phyloP scores from a whole-genome alignment of 1,140 invertebrate genomes.

The Sinonovacula constricta region DNA sequence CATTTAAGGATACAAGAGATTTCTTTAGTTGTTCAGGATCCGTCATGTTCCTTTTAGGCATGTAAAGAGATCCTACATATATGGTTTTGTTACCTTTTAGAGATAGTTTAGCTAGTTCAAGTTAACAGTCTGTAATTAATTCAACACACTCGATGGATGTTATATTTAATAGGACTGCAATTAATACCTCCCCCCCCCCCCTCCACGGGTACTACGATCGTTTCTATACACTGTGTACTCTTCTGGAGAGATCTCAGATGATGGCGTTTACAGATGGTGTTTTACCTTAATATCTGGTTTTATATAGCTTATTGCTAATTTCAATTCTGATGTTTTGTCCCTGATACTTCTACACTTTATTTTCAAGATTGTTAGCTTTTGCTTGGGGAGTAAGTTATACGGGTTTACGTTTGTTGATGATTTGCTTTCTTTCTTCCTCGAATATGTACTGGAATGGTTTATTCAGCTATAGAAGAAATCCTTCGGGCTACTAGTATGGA shows the following conservation, averaged over 20 bases:
- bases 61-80: constrained; percentile 1
- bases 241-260: constrained; percentile 3
- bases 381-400: too few species aligned
- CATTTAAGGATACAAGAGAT: background rate
- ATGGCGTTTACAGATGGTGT: constrained; percentile 6
- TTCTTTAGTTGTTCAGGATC: too few species aligned
- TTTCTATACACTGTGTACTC: constrained; percentile 8
- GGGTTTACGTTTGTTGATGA: background rate
- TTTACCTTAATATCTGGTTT: background rate
- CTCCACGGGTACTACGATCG: background rate
- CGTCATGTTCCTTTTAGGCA: background rate
- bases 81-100: background rate
- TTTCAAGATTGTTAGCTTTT: background rate
- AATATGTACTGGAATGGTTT: background rate
- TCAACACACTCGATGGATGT: too few species aligned
- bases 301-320: background rate
- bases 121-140: background rate
- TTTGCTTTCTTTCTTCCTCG: background rate
- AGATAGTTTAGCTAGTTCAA: background rate
- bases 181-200: background rate
- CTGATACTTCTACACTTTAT: constrained; percentile 9
- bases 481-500: constrained; percentile 6
- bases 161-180: background rate
- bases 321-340: constrained; percentile 16
- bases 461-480: background rate